Conservation (phyloP, 2,113 vertebrate genomes). For the Aythya baeri region DNA sequence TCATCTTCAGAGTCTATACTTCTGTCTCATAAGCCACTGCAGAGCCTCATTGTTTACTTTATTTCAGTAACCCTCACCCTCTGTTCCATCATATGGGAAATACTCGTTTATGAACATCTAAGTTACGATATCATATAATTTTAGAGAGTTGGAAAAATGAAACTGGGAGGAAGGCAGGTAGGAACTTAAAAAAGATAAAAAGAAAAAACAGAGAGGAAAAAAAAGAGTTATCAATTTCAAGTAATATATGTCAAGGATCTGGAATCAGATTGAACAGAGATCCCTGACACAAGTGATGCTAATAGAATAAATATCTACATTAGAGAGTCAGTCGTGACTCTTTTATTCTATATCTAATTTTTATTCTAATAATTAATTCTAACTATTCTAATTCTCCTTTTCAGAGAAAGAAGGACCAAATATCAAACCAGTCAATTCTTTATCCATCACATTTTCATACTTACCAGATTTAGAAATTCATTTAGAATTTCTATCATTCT, state of each 20-base stretch:
- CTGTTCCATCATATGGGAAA: not conserved
- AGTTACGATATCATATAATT: not conserved
- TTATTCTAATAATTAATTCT: no score
- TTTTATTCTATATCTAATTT: not conserved
- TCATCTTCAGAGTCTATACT: not conserved
- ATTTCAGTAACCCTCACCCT: not conserved
- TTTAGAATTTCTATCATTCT: not conserved
- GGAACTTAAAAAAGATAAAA: not conserved
- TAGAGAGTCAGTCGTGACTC: not conserved
- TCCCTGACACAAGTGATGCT: not conserved
- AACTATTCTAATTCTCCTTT: no score
- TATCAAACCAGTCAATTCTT: not conserved
- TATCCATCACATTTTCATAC: not conserved
- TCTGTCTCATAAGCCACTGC: not conserved
- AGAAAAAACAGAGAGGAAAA: not conserved
- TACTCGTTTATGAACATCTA: not conserved
- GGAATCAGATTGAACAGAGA: not conserved
- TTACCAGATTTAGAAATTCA: not conserved
- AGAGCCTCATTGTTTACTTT: not conserved
- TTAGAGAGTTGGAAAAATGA: not conserved
- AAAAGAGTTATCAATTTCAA: not conserved
- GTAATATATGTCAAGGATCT: not conserved
- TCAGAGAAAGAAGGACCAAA: not conserved
- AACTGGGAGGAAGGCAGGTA: not conserved
- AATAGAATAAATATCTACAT: rapidly evolving